Base-by-base conservation (phyloP, 2,888 invertebrate genomes). In the Sesia bembeciformis region DNA sequence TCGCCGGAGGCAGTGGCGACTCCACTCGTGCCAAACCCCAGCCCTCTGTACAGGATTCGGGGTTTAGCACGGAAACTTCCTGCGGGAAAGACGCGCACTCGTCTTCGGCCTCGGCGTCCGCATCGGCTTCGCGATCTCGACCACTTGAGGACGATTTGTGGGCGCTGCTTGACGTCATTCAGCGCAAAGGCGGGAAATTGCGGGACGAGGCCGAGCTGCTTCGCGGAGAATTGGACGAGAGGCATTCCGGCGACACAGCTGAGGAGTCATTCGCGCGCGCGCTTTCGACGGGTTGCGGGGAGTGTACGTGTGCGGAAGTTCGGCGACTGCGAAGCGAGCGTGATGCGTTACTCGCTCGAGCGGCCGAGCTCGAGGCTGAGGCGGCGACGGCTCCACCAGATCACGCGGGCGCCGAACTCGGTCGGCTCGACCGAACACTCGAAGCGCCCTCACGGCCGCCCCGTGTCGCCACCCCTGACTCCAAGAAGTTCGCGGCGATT, bases 51-150 rank as follows among this genome's bases (percentile, higher is more conserved):
- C 88, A 93, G 69, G 97, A 97, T 85, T 96, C 96, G 52, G 97
- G 96, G 55, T 97, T 97, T 88, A 96, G 96, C 80, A 96, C 96
- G 58, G 96, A 96, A 84, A 95, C 96, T 53, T 95, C 95, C 54
- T 94, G 94, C 71, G 95, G 94, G 70, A 94, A 94, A 79, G 94
- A 94, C 76, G 94, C 95, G 61, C 94, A 95, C 74, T 93, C 94
- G 39, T 93, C 94, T 39, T 93, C 94, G 74, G 83, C 91, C 40
- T 80, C 84, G 66, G 90, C 72, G 55, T 82, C 83, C 53, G 76
- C 93, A 52, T 92, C 93, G 46, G 93, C 94, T 57, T 71, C 77
- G 55, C 78, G 89, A 64, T 68, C 88, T 56, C 88, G 87, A 40
- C 93, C 93, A 23, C 93, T 84, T 58, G 89, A 96, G 72, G 95